A percentile compares a stretch with the other conserved stretches of the same genome.
Evolutionary conservation across 2,113 vertebrate species (phyloP).

Genomic region (Copsychus sechellarum): DNA sequence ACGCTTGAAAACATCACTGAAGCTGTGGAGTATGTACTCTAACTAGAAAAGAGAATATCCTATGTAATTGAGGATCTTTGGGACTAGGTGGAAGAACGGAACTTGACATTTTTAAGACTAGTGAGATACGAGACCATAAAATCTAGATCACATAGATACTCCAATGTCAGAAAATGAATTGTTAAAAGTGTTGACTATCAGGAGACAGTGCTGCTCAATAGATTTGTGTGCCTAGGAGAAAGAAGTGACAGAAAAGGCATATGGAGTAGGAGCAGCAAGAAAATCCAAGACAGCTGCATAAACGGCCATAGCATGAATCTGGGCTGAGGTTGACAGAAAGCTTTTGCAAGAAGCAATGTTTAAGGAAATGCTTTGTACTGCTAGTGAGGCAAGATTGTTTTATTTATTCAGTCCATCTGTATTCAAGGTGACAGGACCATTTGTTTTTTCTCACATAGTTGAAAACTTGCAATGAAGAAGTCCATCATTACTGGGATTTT

Average conservation of each 20-base stretch:
- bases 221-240: not conserved
- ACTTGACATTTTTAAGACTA: not conserved
- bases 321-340: not conserved
- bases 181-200: not conserved
- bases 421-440: not conserved
- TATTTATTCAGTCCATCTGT: not conserved
- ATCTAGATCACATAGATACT: not conserved
- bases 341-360: not conserved
- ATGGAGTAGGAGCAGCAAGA: not conserved
- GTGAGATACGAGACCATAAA: not conserved
- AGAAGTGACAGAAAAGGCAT: not conserved
- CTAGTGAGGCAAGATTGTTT: not conserved
- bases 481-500: not conserved
- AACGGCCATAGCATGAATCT: not conserved
- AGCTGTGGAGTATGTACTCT: not conserved
- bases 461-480: not conserved
- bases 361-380: not conserved
- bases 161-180: not conserved
- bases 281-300: not conserved
- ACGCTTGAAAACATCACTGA: not conserved
- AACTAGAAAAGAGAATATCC: not conserved
- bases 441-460: not conserved
- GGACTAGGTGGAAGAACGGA: not conserved
- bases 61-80: not conserved
- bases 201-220: not conserved